Conservation (phyloP, 2,888 invertebrate genomes). For the Mythimna ferrago region DNA sequence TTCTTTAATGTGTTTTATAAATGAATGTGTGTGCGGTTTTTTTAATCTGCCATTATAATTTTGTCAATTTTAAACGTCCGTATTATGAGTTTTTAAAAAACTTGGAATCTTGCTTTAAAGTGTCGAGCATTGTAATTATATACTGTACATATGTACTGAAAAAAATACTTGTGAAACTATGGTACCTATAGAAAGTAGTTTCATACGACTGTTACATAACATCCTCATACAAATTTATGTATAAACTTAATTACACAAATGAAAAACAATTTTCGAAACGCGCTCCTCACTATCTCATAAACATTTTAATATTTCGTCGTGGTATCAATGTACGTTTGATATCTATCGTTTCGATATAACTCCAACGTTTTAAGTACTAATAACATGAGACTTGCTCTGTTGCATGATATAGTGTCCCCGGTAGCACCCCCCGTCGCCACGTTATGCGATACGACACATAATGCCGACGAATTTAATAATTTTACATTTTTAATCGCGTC, state of each 20-base stretch:
- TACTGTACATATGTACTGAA: too few relatives aligned
- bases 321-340: constrained; percentile 80
- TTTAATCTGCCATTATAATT: constrained; percentile 22
- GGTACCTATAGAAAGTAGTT: not conserved
- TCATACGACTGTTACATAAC: not conserved
- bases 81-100: not conserved
- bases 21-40: not conserved
- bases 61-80: constrained; percentile 5
- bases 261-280: constrained; percentile 3
- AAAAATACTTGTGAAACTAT: not conserved
- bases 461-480: constrained; percentile 77
- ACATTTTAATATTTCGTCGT: constrained; percentile 77
- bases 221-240: not conserved
- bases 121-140: too few relatives aligned
- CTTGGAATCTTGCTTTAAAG: not conserved
- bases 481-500: constrained; percentile 67
- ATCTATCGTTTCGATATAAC: constrained; percentile 83
- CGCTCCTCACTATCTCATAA: constrained; percentile 73
- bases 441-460: constrained; percentile 85
- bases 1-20: constrained; percentile 28
- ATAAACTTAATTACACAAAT: not conserved
- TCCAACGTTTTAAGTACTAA: constrained; percentile 84
- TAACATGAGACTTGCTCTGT: constrained; percentile 70
- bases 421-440: constrained; percentile 87
- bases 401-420: constrained; percentile 79